Conservation (phyloP, 1,140 invertebrate genomes). For the Maniola jurtina region DNA sequence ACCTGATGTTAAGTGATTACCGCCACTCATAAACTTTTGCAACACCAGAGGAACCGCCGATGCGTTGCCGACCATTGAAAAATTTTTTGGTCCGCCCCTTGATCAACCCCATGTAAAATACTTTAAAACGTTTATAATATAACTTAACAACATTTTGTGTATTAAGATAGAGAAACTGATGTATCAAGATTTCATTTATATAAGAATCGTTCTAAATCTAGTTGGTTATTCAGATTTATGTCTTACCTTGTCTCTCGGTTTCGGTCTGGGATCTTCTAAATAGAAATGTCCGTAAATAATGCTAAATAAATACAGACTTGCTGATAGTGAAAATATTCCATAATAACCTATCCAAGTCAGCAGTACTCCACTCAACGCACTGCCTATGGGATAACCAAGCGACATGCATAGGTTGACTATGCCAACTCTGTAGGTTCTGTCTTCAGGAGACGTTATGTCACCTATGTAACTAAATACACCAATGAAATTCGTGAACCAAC, state of each 20-base stretch:
- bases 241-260: slow-evolving; percentile 36
- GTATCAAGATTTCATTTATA: too few species aligned
- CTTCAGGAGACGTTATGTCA: slow-evolving; percentile 89
- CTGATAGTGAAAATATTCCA: slow-evolving; percentile 87
- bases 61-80: too few species aligned
- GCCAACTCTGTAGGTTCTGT: slow-evolving; percentile 89
- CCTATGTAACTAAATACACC: slow-evolving; percentile 94
- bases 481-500: slow-evolving; percentile 93
- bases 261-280: slow-evolving; percentile 81
- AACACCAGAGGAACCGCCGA: too few species aligned
- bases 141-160: too few species aligned
- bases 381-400: slow-evolving; percentile 87
- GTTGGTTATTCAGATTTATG: neutral
- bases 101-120: too few species aligned
- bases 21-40: too few species aligned
- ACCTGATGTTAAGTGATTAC: too few species aligned
- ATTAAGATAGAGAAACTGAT: too few species aligned
- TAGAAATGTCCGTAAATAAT: slow-evolving; percentile 84
- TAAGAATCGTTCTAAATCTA: too few species aligned
- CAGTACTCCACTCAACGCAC: slow-evolving; percentile 86
- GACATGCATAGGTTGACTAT: slow-evolving; percentile 91
- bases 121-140: too few species aligned
- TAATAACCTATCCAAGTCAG: slow-evolving; percentile 87
- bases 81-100: too few species aligned
- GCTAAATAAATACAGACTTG: slow-evolving; percentile 84